phyloP scores from a whole-genome alignment of 2,797 vertebrate genomes.

The Dicrostonyx torquatus region DNA sequence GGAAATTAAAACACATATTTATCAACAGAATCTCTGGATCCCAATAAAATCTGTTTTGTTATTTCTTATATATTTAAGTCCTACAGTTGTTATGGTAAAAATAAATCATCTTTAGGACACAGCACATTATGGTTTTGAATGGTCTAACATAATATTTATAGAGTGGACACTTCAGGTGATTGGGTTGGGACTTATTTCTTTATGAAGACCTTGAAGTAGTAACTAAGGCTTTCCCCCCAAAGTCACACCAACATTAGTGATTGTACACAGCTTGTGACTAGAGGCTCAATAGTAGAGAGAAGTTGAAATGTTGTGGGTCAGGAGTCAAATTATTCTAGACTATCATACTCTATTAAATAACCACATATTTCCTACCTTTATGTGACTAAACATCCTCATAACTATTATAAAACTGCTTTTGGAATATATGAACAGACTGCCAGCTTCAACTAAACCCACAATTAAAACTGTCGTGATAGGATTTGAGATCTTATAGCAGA shows the following conservation, averaged over 20 bases:
- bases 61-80: conserved; percentile 8
- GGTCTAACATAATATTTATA: neutral
- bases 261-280: neutral
- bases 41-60: neutral
- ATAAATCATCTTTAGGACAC: neutral
- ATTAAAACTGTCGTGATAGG: neutral
- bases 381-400: neutral
- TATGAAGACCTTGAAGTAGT: neutral
- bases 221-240: neutral
- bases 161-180: neutral
- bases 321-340: neutral
- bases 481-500: neutral
- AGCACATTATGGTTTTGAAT: neutral
- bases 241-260: neutral
- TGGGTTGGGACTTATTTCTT: neutral
- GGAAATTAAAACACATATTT: neutral
- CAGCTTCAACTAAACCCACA: neutral
- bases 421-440: neutral
- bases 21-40: neutral
- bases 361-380: neutral
- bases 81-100: neutral
- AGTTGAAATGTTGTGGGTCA: neutral
- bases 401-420: neutral
- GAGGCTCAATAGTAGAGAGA: neutral
- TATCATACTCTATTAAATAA: neutral